Base-by-base conservation (phyloP, 2,797 vertebrate genomes). In the Eidolon dupreanum region DNA sequence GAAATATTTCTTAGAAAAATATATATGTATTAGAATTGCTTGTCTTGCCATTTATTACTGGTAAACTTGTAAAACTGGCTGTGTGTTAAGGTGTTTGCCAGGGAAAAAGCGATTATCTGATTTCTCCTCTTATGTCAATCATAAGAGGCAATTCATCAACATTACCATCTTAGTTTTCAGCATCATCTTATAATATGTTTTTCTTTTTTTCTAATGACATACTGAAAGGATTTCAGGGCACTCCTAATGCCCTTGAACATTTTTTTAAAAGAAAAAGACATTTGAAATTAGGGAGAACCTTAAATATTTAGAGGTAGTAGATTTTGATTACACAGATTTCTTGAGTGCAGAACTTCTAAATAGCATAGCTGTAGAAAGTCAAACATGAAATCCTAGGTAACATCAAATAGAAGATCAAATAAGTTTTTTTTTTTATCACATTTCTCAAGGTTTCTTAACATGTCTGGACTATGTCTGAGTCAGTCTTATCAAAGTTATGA, bases 321-420 rank as follows among this genome's bases (percentile, higher is more conserved):
- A n/a, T 83, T 92, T 94, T 88, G 43, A 88, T 51, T 28, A 89
- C 41, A 75, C n/a, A 77, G 43, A 78, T 53, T 53, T 79, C 11
- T 74, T 16, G 33, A 53, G 2, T 70, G 46, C 49, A 36, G 78
- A 90, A 31, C 9, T 79, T 90, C 65, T 74, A 22, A 73, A 19
- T 71, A 83, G 65, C 16, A 53, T 31, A 79, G 8, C 10, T 78
- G 0, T 41, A 70, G 51, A 59, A 66, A 86, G 41, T 63, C 41
- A 59, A 85, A 8, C 26, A 41, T 81, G 66, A 71, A 90, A 46
- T 2, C 1, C 1, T 41, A 65, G n/a, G 17, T 57, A 38, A 24
- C 15, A 61, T 41, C 66, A 71, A 73, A 24, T 26, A 61, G 16
- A 83, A 90, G 13, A n/a, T 19, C 36, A 81, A 77, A 71, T 51